These are phyloP conservation scores for Cyclophora albipunctata DNA, from an alignment of 2,888 invertebrate genomes.

Conservation along the genomic window DNA sequence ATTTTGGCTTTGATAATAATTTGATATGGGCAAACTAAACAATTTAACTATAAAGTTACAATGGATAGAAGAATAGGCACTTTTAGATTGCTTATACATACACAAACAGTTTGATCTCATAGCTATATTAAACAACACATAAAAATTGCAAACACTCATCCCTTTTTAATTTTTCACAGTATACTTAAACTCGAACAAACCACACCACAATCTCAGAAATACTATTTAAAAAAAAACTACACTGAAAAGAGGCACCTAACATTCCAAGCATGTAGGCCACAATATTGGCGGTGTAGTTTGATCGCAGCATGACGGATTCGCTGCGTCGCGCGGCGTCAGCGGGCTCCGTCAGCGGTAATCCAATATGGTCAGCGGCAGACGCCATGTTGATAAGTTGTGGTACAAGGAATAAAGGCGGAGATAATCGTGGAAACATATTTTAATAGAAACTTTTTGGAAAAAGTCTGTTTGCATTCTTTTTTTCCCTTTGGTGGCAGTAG, in stretches of 20 bases:
- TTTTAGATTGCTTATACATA: too few relatives aligned
- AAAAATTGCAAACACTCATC: too few relatives aligned
- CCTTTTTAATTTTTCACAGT: background rate
- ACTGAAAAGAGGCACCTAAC: background rate
- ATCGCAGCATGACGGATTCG: constrained; percentile 29
- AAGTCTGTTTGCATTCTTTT: too few relatives aligned
- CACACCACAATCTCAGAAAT: background rate
- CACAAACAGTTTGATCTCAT: too few relatives aligned
- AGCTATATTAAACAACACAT: too few relatives aligned
- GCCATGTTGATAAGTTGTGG: constrained; percentile 27
- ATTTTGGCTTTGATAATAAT: background rate
- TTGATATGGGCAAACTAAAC: constrained; percentile 3
- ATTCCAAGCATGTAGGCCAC: constrained; percentile 4
- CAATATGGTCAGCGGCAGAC: constrained; percentile 45
- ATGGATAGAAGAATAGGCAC: too few relatives aligned
- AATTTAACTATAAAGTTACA: background rate
- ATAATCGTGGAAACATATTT: too few relatives aligned
- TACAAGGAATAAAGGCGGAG: constrained; percentile 14
- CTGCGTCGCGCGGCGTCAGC: constrained; percentile 44
- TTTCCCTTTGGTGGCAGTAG: too few relatives aligned
- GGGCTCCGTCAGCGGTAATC: constrained; percentile 53
- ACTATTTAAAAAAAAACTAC: background rate
- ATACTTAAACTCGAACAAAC: background rate
- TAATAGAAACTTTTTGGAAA: too few relatives aligned
- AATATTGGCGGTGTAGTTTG: background rate